phyloP scores from a whole-genome alignment of 2,113 vertebrate genomes.

The Odontesthes bonariensis region DNA sequence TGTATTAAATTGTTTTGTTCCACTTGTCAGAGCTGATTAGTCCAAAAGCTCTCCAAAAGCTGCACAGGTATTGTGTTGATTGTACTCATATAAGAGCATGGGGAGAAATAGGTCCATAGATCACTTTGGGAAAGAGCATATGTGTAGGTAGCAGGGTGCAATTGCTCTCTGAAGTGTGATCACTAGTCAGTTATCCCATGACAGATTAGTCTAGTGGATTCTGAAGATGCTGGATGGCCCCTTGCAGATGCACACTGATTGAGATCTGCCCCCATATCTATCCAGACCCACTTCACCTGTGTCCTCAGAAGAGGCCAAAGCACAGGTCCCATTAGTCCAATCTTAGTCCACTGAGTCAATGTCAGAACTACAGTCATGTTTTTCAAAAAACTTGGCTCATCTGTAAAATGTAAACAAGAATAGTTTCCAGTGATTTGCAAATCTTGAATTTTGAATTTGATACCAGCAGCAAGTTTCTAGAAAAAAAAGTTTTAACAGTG shows the following conservation, averaged over 20 bases:
- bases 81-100: conserved; percentile 52
- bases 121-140: conserved; percentile 64
- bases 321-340: conserved; percentile 58
- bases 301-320: conserved; percentile 64
- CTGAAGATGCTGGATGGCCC: conserved; percentile 67
- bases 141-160: conserved; percentile 73
- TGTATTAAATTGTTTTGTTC: conserved; percentile 84
- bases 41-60: conserved; percentile 73
- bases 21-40: conserved; percentile 84
- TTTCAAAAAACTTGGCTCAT: neutral
- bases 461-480: neutral
- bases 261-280: conserved; percentile 51
- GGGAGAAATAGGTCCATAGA: conserved; percentile 43
- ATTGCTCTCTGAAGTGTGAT: conserved; percentile 77
- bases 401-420: too few relatives aligned
- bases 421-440: neutral
- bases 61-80: conserved; percentile 80
- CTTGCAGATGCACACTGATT: conserved; percentile 66
- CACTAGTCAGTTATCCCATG: conserved; percentile 67
- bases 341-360: conserved; percentile 37
- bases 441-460: neutral
- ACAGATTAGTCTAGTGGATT: conserved; percentile 60
- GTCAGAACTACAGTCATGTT: conserved; percentile 18
- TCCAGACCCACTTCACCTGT: conserved; percentile 60
- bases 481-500: too few relatives aligned